Evolutionary conservation across 2,888 invertebrate species (phyloP).

Genomic region (Odontocolon sp.): DNA sequence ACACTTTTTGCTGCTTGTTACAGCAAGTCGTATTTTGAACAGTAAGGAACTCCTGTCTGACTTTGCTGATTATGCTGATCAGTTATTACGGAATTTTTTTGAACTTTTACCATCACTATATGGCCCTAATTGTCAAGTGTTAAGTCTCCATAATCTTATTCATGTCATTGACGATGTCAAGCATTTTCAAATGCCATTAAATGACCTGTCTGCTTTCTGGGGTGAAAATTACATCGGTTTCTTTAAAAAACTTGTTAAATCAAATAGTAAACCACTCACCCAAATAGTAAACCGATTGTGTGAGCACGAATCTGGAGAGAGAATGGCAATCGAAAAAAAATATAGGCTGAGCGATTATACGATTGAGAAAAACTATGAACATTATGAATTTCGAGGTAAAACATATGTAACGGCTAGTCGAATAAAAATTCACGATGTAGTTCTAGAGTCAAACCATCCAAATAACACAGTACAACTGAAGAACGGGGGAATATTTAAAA

Average conservation of each 20-base stretch:
- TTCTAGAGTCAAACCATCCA: neutral
- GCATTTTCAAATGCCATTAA: slow-evolving; percentile 35
- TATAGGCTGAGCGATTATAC: neutral
- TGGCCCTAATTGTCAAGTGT: slow-evolving; percentile 43
- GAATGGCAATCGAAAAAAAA: slow-evolving; percentile 23
- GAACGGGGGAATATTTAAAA: neutral
- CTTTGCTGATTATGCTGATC: slow-evolving; percentile 36
- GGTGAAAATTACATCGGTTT: slow-evolving; percentile 48
- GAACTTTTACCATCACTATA: slow-evolving; percentile 43
- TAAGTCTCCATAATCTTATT: slow-evolving; percentile 56
- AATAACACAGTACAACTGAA: slow-evolving; percentile 12
- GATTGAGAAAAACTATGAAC: neutral
- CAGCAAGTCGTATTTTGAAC: slow-evolving; percentile 55
- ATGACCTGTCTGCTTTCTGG: slow-evolving; percentile 50
- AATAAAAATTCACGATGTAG: neutral
- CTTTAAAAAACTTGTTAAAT: slow-evolving; percentile 47
- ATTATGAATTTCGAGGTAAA: neutral
- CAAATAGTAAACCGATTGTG: slow-evolving; percentile 53
- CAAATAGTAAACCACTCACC: slow-evolving; percentile 46
- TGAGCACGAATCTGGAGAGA: slow-evolving; percentile 42
- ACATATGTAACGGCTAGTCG: neutral
- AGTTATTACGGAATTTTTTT: slow-evolving; percentile 46
- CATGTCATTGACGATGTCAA: slow-evolving; percentile 48
- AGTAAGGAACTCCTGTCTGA: slow-evolving; percentile 26
- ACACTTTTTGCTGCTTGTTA: slow-evolving; percentile 58